phyloP scores from a whole-genome alignment of 2,113 vertebrate genomes.

The Bos indicus region DNA sequence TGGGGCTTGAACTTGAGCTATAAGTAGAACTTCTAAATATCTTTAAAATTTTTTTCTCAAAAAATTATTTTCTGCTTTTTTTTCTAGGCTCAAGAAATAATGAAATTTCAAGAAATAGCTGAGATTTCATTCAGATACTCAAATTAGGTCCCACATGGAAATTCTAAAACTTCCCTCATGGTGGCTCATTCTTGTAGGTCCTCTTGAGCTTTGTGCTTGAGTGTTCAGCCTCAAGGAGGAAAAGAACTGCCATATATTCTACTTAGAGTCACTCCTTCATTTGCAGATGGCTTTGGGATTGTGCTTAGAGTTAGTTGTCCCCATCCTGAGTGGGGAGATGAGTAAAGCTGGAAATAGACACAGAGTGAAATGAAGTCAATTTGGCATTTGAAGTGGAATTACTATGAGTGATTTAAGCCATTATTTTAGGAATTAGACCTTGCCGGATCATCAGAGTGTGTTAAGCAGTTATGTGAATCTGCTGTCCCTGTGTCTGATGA shows the following conservation, averaged over 20 bases:
- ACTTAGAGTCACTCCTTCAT: neutral
- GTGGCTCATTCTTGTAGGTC: neutral
- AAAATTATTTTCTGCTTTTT: constrained; percentile 6
- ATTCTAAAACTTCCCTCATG: neutral
- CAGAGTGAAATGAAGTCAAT: neutral
- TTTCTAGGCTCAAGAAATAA: neutral
- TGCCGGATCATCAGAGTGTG: accelerated
- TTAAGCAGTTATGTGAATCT: neutral
- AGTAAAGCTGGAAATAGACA: neutral
- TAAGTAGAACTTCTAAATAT: neutral
- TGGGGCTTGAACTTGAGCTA: neutral
- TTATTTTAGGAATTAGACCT: neutral
- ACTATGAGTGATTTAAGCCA: neutral
- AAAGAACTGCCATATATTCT: neutral
- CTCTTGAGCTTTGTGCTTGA: neutral
- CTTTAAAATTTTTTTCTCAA: neutral
- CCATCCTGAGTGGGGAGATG: neutral
- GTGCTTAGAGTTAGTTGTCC: neutral
- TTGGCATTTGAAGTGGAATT: neutral
- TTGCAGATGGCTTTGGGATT: neutral
- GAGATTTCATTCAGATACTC: neutral
- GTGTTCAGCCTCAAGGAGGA: neutral
- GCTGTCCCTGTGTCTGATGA: neutral
- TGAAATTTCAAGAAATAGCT: neutral
- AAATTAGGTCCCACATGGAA: neutral